Conservation (phyloP, 2,113 vertebrate genomes). For the Camelus dromedarius region DNA sequence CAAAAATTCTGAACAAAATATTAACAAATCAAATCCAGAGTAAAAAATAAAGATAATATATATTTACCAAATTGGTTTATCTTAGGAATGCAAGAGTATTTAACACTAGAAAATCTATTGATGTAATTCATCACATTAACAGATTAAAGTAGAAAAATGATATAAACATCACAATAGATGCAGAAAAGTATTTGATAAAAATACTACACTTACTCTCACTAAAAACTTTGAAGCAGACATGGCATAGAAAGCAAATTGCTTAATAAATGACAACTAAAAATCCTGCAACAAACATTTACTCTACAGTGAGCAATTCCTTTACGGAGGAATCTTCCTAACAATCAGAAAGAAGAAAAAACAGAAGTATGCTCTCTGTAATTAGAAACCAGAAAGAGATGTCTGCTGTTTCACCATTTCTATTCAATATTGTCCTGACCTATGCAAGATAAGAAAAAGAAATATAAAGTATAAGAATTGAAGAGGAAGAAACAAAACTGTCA, state of each 20-base stretch:
- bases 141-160: neutral
- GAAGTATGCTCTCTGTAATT: neutral
- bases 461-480: neutral
- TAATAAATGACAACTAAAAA: neutral
- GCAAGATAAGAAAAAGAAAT: neutral
- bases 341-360: neutral
- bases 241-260: neutral
- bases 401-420: neutral
- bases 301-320: neutral
- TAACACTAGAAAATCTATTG: neutral
- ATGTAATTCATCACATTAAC: neutral
- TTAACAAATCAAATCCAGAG: neutral
- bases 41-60: neutral
- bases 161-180: neutral
- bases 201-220: neutral
- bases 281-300: neutral
- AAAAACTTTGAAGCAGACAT: neutral
- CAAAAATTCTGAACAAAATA: neutral
- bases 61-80: neutral
- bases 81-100: neutral
- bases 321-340: neutral
- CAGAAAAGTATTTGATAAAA: neutral
- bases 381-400: neutral
- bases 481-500: neutral
- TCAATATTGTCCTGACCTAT: neutral